Evolutionary conservation across 2,888 invertebrate species (phyloP).

Genomic region (Philopedon plagiatum): DNA sequence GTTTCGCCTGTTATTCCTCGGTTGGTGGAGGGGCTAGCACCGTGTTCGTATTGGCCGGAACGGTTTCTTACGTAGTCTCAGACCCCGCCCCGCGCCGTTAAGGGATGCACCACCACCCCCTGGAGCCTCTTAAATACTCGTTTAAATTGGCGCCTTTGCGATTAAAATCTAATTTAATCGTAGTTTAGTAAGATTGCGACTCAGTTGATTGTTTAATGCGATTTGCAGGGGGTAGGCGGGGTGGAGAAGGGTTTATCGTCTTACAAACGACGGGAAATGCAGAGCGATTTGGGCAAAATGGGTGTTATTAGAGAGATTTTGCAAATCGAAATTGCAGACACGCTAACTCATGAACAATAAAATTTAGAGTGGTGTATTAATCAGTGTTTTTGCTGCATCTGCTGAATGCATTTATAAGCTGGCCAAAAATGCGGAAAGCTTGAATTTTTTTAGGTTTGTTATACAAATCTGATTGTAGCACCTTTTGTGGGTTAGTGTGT

Average conservation of each 20-base stretch:
- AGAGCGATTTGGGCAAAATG: slow-evolving; percentile 32
- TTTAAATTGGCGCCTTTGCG: slow-evolving; percentile 61
- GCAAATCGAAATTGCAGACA: too few relatives aligned
- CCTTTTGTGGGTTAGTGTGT: too few relatives aligned
- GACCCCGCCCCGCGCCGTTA: slow-evolving; percentile 38
- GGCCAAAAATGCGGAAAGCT: too few relatives aligned
- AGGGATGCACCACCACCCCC: slow-evolving; percentile 29
- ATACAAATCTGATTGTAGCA: too few relatives aligned
- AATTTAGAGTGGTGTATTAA: too few relatives aligned
- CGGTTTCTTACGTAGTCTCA: slow-evolving; percentile 47
- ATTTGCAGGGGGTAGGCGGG: slow-evolving; percentile 11
- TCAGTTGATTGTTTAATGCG: slow-evolving; percentile 52
- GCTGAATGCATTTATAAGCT: too few relatives aligned
- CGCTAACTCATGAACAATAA: too few relatives aligned
- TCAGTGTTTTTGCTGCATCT: too few relatives aligned
- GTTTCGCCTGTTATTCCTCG: neutral
- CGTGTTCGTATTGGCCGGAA: slow-evolving; percentile 33
- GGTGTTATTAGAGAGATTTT: slow-evolving; percentile 7
- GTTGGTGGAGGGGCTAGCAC: slow-evolving; percentile 28
- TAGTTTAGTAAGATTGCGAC: slow-evolving; percentile 51
- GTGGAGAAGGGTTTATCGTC: slow-evolving; percentile 24
- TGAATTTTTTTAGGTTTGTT: too few relatives aligned
- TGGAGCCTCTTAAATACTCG: slow-evolving; percentile 57
- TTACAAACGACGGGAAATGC: slow-evolving; percentile 29
- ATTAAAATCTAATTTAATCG: slow-evolving; percentile 64